A percentile compares a stretch with the other conserved stretches of the same genome.
phyloP scores from a whole-genome alignment of 1,140 invertebrate genomes.

The Drosophila prosaltans region DNA sequence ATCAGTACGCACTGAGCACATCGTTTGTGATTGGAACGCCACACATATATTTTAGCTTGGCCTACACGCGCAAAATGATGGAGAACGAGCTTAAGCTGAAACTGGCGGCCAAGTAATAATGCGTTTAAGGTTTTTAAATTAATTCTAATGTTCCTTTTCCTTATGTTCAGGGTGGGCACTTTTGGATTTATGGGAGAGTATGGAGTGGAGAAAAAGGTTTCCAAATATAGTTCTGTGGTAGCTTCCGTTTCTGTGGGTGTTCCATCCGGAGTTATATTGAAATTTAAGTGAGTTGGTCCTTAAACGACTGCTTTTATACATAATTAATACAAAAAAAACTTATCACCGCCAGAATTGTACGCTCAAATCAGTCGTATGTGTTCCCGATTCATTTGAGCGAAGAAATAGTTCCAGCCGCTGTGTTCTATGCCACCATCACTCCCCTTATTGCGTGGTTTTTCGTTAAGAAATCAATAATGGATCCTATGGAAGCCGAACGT shows the following conservation, averaged over 20 bases:
- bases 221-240: conserved; percentile 93
- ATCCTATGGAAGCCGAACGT: conserved; percentile 92
- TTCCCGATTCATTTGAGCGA: conserved; percentile 96
- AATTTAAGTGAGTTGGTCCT: conserved; percentile 89
- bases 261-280: conserved; percentile 93
- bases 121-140: conserved; percentile 20
- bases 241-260: conserved; percentile 93
- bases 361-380: conserved; percentile 94
- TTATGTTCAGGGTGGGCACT: conserved; percentile 89
- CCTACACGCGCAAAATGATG: conserved; percentile 90
- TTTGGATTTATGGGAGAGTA: conserved; percentile 94
- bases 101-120: conserved; percentile 89
- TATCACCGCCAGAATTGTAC: conserved; percentile 86
- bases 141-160: conserved; percentile 1
- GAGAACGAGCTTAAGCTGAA: conserved; percentile 90
- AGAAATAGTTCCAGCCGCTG: conserved; percentile 92
- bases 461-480: conserved; percentile 93
- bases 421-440: conserved; percentile 96
- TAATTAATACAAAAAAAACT: background rate
- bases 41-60: conserved; percentile 90
- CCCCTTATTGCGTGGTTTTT: conserved; percentile 92
- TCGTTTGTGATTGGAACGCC: conserved; percentile 92
- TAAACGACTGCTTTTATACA: background rate
- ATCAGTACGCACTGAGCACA: conserved; percentile 86
- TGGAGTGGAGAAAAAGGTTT: conserved; percentile 95